Base-by-base conservation (phyloP, 2,113 vertebrate genomes). In the Gallinago jamesoni region DNA sequence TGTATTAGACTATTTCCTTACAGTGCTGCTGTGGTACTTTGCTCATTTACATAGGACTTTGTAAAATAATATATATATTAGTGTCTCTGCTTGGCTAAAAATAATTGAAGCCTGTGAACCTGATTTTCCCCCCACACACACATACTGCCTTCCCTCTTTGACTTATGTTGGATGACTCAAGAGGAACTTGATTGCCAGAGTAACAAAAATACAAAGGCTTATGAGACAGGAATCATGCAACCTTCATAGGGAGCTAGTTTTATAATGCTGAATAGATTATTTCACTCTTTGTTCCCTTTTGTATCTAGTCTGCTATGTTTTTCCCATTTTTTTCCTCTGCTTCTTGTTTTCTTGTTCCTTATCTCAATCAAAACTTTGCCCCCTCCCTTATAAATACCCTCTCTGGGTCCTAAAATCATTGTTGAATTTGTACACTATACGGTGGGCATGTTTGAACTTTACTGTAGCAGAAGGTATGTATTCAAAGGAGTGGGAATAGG, bases 41-140 rank as follows among this genome's bases (percentile, higher is more conserved):
- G 62, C 48, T 90, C 73, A 90, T 96, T 75, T 90, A 89, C 94
- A 94, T 93, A 94, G 69, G 79, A 79, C 84, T 90, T 94, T 90
- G 84, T 95, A 88, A 93, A 97, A 92, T 94, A 90, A 90, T 92
- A 89, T 94, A 92, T 86, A 84, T 96, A 94, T 96, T 87, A 89
- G 25, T 94, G 79, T 90, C 85, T 95, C 76, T 95, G 76, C 93
- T 94, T 94, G 92, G 80, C 77, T 95, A 92, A 72, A 96, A 93
- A 86, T 95, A 92, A 92, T 95, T 96, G 93, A 96, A 96, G 86
- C 74, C 73, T 93, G 56, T 93, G 93, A 93, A 92, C 90, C 83
- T 97, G 62, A 70, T 94, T 95, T 93, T 78, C 69, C 81, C 17
- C 84, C 63, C 80, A 45, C 69, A 45, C 1, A 4, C 68, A 70